Percentiles rank a stretch among this genome's conserved stretches.
Conservation (phyloP, 2,888 invertebrate species). For the Tolmerus cingulatus region DNA sequence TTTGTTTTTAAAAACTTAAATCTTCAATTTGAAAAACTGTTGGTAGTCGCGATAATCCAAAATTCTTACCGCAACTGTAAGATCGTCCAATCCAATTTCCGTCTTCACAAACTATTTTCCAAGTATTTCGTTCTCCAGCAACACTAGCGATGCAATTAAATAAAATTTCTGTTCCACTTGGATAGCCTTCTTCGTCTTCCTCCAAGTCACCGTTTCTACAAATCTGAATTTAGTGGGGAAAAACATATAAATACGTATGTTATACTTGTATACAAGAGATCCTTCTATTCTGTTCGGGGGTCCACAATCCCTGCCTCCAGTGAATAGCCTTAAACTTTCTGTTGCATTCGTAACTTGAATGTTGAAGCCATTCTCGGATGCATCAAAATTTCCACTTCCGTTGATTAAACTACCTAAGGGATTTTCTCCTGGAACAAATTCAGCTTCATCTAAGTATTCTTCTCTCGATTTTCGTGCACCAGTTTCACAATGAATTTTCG, state of each 20-base stretch:
- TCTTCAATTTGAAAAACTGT: too few species aligned
- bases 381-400: conserved; percentile 25
- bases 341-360: conserved; percentile 46
- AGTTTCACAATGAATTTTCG: conserved; percentile 59
- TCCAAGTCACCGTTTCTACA: conserved; percentile 72
- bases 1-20: background rate
- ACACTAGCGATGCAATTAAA: conserved; percentile 84
- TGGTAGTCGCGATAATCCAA: background rate
- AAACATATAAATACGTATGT: background rate
- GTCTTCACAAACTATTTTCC: conserved; percentile 86
- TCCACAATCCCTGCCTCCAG: conserved; percentile 56
- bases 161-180: conserved; percentile 83
- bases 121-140: conserved; percentile 82
- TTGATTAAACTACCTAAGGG: conserved; percentile 47
- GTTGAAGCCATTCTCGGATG: conserved; percentile 29
- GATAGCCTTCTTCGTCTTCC: conserved; percentile 74
- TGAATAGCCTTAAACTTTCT: conserved; percentile 52
- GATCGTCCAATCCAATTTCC: conserved; percentile 86
- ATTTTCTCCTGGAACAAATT: conserved; percentile 50
- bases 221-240: background rate
- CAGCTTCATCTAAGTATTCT: conserved; percentile 53
- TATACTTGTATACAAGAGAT: conserved; percentile 73
- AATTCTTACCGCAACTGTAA: conserved; percentile 75
- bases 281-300: conserved; percentile 73
- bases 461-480: conserved; percentile 59